These are phyloP conservation scores for Parnassius orleans DNA, from an alignment of 2,888 invertebrate species.

Conservation along the genomic window DNA sequence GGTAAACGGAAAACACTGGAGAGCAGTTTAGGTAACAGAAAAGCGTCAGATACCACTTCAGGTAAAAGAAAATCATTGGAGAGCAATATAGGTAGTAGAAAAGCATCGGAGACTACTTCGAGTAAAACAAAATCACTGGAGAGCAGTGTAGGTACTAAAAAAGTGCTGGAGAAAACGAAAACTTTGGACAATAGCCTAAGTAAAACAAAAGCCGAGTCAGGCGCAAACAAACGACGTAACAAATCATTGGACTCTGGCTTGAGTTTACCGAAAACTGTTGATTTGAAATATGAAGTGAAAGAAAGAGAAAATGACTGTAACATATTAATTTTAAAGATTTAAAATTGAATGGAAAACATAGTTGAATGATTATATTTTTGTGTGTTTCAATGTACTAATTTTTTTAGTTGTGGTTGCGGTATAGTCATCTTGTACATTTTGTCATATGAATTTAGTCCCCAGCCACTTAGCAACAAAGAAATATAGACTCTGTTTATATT, in stretches of 20 bases:
- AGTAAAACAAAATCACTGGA: not conserved
- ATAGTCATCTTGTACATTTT: not conserved
- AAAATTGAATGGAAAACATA: conserved; percentile 5
- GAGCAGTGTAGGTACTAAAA: too few species aligned
- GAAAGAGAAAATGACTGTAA: conserved; percentile 68
- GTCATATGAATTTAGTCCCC: too few species aligned
- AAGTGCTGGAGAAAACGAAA: not conserved
- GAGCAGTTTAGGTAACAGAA: too few species aligned
- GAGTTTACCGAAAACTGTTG: conserved; percentile 20
- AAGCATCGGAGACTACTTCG: not conserved
- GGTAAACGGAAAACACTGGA: not conserved
- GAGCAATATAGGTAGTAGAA: too few species aligned
- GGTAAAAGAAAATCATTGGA: not conserved
- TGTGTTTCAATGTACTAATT: not conserved
- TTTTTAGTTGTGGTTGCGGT: not conserved
- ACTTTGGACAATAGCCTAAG: not conserved
- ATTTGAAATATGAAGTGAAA: conserved; percentile 57
- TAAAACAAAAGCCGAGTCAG: conserved; percentile 4
- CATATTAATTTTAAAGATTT: conserved; percentile 64
- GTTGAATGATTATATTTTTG: too few species aligned
- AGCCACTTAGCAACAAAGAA: too few species aligned
- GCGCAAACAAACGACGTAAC: not conserved
- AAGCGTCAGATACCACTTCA: not conserved
- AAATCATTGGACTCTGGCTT: conserved; percentile 2
- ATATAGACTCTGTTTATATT: too few species aligned